These are phyloP conservation scores for Hylia prasina DNA, from an alignment of 2,113 vertebrate genomes.

Conservation along the genomic window DNA sequence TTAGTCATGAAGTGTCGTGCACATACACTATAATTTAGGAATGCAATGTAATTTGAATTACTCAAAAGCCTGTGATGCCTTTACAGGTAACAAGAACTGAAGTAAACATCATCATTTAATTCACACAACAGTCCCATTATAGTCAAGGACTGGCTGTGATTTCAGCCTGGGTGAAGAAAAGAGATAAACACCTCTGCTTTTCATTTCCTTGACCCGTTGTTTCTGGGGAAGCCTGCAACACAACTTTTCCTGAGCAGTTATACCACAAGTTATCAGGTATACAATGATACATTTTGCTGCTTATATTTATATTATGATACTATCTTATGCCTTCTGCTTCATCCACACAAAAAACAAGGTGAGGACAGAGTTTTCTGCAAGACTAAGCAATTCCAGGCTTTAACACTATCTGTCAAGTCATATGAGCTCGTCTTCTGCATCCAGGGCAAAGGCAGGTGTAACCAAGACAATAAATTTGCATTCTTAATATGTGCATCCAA, in stretches of 20 bases:
- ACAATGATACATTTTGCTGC: neutral
- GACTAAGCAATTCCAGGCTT: neutral
- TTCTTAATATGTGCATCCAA: neutral
- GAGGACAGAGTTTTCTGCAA: neutral
- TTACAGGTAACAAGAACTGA: neutral
- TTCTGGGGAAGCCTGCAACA: neutral
- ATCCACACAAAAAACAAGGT: neutral
- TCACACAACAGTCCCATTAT: neutral
- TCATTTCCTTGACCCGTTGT: neutral
- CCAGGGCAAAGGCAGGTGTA: neutral
- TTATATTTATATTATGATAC: neutral
- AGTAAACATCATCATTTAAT: neutral
- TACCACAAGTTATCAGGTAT: neutral
- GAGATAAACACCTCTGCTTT: neutral
- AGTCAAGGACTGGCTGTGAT: neutral
- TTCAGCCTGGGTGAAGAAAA: neutral
- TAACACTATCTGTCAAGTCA: neutral
- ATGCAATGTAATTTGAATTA: neutral
- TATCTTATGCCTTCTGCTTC: neutral
- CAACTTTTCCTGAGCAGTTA: neutral
- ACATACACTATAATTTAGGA: neutral
- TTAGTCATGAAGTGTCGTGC: neutral
- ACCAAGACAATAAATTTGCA: neutral
- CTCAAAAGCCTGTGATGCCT: neutral
- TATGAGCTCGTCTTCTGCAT: neutral